These are phyloP conservation scores for Macaca fascicularis DNA, from an alignment of 2,113 vertebrate genomes.

Conservation along the genomic window DNA sequence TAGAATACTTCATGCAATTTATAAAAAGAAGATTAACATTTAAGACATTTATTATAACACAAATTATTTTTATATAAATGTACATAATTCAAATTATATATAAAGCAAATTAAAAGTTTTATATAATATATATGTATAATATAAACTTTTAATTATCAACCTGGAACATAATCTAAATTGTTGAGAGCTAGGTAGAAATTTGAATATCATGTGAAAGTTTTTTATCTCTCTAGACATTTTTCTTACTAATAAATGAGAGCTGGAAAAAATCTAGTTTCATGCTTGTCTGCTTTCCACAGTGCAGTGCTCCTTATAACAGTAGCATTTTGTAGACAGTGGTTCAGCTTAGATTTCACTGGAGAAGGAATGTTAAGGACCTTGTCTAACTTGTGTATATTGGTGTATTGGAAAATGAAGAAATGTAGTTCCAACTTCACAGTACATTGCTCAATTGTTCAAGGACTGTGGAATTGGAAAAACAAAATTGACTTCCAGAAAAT, in stretches of 20 bases:
- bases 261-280: slow-evolving; percentile 44
- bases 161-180: not conserved
- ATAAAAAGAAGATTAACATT: not conserved
- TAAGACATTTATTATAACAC: not conserved
- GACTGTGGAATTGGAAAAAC: slow-evolving; percentile 6
- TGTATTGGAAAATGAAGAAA: slow-evolving; percentile 37
- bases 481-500: slow-evolving; percentile 22
- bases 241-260: slow-evolving; percentile 20
- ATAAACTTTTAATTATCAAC: not conserved
- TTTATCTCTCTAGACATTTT: not conserved
- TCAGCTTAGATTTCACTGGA: slow-evolving; percentile 41
- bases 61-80: not conserved
- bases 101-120: not conserved
- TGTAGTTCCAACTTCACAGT: slow-evolving; percentile 7
- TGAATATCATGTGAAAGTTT: not conserved
- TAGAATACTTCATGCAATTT: not conserved
- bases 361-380: slow-evolving; percentile 4
- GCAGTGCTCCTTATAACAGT: not conserved
- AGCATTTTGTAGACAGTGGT: slow-evolving; percentile 8
- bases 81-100: not conserved
- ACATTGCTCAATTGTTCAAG: not conserved
- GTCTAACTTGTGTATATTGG: not conserved
- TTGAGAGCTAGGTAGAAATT: not conserved
- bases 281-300: not conserved
- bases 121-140: not conserved